Conservation (phyloP, 2,113 vertebrate species). For the Grammomys dolichurus region DNA sequence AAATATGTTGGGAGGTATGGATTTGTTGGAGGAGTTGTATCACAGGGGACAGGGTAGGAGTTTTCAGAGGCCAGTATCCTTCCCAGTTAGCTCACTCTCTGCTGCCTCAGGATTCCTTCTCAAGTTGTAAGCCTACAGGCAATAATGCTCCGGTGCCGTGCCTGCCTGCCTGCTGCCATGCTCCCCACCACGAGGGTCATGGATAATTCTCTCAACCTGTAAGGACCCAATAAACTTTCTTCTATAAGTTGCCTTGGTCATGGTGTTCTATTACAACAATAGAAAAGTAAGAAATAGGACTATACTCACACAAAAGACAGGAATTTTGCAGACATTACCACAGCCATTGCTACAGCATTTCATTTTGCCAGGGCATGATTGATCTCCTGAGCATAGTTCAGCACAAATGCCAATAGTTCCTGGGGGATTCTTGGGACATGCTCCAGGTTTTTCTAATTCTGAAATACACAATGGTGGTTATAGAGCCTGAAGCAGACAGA, state of each 20-base stretch:
- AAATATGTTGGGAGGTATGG: not conserved
- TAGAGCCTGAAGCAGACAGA: not conserved
- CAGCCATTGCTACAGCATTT: conserved; percentile 58
- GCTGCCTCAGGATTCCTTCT: not conserved
- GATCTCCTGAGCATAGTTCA: not conserved
- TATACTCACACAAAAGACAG: not conserved
- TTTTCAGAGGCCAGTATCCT: not conserved
- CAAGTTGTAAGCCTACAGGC: not conserved
- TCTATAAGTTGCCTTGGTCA: not conserved
- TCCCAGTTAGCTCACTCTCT: not conserved
- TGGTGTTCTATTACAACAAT: not conserved
- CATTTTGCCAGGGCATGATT: fast-evolving
- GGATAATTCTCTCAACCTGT: not conserved
- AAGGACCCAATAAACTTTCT: not conserved
- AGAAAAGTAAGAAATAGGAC: not conserved
- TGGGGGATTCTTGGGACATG: fast-evolving
- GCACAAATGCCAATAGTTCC: fast-evolving
- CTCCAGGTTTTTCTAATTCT: not conserved
- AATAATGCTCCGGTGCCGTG: not conserved
- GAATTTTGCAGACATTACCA: fast-evolving
- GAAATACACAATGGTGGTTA: not conserved
- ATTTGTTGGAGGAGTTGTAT: not conserved
- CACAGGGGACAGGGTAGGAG: not conserved
- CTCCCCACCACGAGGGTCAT: not conserved
- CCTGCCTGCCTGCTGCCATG: not conserved